Evolutionary conservation across 2,797 vertebrate species (phyloP), one percentile per base, ranked within the genome.

Genomic region (Cetoscarus ocellatus): DNA sequence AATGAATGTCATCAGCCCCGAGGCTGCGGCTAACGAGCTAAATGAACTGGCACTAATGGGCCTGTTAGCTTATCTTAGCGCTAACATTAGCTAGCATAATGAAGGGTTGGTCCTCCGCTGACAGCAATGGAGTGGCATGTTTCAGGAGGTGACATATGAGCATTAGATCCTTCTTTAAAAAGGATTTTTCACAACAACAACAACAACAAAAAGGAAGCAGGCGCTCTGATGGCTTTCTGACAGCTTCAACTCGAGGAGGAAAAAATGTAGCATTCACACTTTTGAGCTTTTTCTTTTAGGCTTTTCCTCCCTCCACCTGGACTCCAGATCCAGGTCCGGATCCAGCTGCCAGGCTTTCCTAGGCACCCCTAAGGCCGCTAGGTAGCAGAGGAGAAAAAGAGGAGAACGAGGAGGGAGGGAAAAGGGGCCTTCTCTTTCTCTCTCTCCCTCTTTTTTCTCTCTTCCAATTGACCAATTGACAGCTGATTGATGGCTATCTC

Each of bases 401-500:
- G 34, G 77, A 80, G 64, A 79, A 83, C 4, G 40, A 80, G 67
- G 60, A 77, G 80, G 82, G 69, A 66, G 83, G 76, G 59, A 93
- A 92, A 93, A 94, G 94, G 93, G 95, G 92, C 96, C 96, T 96
- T 95, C 95, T 47, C 75, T 72, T 35, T 82, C 61, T 73, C 55
- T 69, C 73, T 43, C 39, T 58, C 66, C 94, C 93, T 95, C 94
- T 94, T 94, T 95, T 95, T 95, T 95, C 94, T 95, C 95, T 94
- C 95, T 95, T 94, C 93, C 96, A 98, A 96, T 97, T 96, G 97
- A 97, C 96, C 96, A 97, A 97, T 96, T 97, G 97, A 98, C 97
- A 98, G 95, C 95, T 98, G 97, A 99, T 98, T 98, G 97, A 98
- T 98, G 96, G 96, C 98, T 97, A 97, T 99, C 97, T 99, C 96